Percentiles rank a stretch among this genome's conserved stretches.
Conservation (phyloP, 1,140 invertebrate genomes). For the Drosophila equinoxialis region DNA sequence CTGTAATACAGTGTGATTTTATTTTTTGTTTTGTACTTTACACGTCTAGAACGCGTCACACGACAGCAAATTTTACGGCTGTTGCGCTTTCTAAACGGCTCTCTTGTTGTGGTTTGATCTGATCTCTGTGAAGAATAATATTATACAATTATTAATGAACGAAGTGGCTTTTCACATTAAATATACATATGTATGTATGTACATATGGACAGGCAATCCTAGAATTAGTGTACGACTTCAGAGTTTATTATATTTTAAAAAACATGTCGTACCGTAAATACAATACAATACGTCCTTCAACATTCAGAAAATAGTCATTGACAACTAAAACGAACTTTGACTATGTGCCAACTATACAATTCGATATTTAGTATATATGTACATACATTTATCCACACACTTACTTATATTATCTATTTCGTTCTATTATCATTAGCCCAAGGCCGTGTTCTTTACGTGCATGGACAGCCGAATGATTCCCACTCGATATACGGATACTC, state of each 20-base stretch:
- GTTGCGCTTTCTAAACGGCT: not conserved
- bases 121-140: too few relatives aligned
- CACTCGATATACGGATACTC: constrained; percentile 96
- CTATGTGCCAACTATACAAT: constrained; percentile 49
- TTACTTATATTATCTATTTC: constrained; percentile 30
- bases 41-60: not conserved
- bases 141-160: too few relatives aligned
- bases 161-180: too few relatives aligned
- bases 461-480: constrained; percentile 99
- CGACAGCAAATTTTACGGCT: not conserved
- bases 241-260: not conserved
- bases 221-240: constrained; percentile 10
- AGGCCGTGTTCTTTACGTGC: constrained; percentile 98
- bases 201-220: too few relatives aligned
- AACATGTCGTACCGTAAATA: too few relatives aligned
- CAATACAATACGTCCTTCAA: constrained; percentile 57
- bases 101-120: not conserved
- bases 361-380: constrained; percentile 17
- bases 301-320: constrained; percentile 14
- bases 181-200: too few relatives aligned
- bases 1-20: not conserved
- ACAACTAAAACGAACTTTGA: constrained; percentile 42
- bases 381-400: too few relatives aligned
- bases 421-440: constrained; percentile 87
- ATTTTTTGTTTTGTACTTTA: not conserved